A percentile compares a stretch with the other conserved stretches of the same genome.
Conservation (phyloP, 1,140 invertebrate species). For the Thalassaphorura encarpata region DNA sequence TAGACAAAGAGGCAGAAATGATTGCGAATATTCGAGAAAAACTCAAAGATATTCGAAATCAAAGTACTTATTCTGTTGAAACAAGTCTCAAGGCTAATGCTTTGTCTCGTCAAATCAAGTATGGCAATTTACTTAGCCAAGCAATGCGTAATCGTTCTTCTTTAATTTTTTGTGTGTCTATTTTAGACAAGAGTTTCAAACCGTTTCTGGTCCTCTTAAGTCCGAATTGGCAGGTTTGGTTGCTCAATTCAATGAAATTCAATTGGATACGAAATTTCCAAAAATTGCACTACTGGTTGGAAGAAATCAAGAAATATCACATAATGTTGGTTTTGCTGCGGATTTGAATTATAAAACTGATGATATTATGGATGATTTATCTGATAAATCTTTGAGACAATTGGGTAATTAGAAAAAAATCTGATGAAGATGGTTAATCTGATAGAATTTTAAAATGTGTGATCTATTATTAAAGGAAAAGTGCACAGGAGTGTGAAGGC, state of each 20-base stretch:
- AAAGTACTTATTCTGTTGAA: constrained; percentile 50
- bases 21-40: constrained; percentile 53
- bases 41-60: constrained; percentile 59
- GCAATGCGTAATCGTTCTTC: too few relatives aligned
- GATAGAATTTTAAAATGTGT: too few relatives aligned
- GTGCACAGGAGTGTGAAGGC: constrained; percentile 16
- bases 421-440: constrained; percentile 6
- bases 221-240: too few relatives aligned
- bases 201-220: too few relatives aligned
- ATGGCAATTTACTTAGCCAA: constrained; percentile 4
- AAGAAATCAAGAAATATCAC: constrained; percentile 10
- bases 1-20: constrained; percentile 46
- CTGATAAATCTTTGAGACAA: neutral
- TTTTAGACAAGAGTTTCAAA: too few relatives aligned
- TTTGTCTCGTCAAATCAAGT: constrained; percentile 47
- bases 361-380: too few relatives aligned
- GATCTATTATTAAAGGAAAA: constrained; percentile 1
- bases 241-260: too few relatives aligned
- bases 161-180: too few relatives aligned
- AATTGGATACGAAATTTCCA: constrained; percentile 20
- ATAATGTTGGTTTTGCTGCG: constrained; percentile 16
- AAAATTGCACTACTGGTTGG: constrained; percentile 17
- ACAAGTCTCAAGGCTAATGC: constrained; percentile 51
- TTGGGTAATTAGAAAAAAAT: constrained; percentile 1
- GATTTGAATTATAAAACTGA: constrained; percentile 2